Percentiles rank a stretch among this genome's conserved stretches.
phyloP scores from a whole-genome alignment of 2,113 vertebrate genomes.

The Bagarius yarrelli region DNA sequence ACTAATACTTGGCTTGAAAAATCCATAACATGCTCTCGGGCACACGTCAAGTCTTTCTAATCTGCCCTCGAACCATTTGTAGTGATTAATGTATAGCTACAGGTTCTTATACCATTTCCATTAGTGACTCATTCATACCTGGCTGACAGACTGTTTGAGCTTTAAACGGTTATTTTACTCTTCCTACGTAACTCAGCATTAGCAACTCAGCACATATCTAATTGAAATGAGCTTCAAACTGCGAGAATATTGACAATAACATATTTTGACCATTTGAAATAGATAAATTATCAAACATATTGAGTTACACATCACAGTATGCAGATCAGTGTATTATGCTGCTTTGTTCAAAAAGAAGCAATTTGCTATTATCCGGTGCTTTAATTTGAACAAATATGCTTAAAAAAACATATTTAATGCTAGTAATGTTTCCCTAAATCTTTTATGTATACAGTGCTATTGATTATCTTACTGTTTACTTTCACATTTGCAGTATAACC shows the following conservation, averaged over 20 bases:
- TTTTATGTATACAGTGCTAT: no score
- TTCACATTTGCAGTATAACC: no score
- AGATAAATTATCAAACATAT: not conserved
- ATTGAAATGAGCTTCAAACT: not conserved
- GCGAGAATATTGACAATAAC: not conserved
- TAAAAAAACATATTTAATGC: no score
- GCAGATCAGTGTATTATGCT: not conserved
- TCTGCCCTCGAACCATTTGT: slow-evolving; percentile 46
- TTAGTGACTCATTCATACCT: slow-evolving; percentile 64
- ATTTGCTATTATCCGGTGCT: no score
- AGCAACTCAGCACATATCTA: not conserved
- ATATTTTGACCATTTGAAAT: not conserved
- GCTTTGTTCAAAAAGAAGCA: not conserved
- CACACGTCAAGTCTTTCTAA: slow-evolving; percentile 42
- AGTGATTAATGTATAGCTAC: slow-evolving; percentile 63
- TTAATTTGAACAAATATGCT: no score
- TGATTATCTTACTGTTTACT: no score
- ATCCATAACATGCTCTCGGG: slow-evolving; percentile 61
- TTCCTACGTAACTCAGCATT: not conserved
- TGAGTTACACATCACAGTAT: not conserved
- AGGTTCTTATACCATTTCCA: slow-evolving; percentile 59
- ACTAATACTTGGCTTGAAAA: slow-evolving; percentile 58
- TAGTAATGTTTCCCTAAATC: no score
- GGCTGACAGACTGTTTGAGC: not conserved
- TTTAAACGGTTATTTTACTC: not conserved